Evolutionary conservation across 2,888 invertebrate genomes (phyloP).

Genomic region (Hemithea aestivaria): DNA sequence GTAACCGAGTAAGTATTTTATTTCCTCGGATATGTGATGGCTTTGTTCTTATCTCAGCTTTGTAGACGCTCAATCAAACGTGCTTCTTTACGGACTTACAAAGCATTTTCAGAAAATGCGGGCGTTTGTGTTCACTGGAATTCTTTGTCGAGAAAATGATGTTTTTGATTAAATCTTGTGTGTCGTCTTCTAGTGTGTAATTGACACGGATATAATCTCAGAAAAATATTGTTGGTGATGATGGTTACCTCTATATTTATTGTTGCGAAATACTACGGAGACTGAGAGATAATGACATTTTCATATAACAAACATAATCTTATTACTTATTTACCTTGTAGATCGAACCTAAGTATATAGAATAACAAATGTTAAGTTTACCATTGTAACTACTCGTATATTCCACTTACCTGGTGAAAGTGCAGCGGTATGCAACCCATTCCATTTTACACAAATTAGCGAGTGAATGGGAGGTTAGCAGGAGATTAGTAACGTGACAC

Average conservation of each 20-base stretch:
- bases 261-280: too few relatives aligned
- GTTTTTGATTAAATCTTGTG: conserved; percentile 13
- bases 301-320: too few relatives aligned
- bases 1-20: conserved; percentile 12
- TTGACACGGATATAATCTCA: too few relatives aligned
- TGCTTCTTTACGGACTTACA: conserved; percentile 16
- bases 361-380: too few relatives aligned
- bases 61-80: conserved; percentile 19
- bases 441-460: conserved; percentile 67
- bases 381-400: too few relatives aligned
- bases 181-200: neutral
- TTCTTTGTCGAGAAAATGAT: conserved; percentile 12
- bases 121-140: conserved; percentile 12
- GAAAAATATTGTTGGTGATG: too few relatives aligned
- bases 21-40: conserved; percentile 13
- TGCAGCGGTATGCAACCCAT: conserved; percentile 37
- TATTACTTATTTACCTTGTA: too few relatives aligned
- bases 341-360: too few relatives aligned
- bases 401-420: too few relatives aligned
- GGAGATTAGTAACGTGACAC: conserved; percentile 57
- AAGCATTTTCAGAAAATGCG: conserved; percentile 17
- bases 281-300: too few relatives aligned
- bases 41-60: conserved; percentile 18
- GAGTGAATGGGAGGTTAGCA: conserved; percentile 39
- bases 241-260: too few relatives aligned